These are phyloP conservation scores for Kryptopterus vitreolus DNA, from an alignment of 2,797 vertebrate species.

Conservation along the genomic window DNA sequence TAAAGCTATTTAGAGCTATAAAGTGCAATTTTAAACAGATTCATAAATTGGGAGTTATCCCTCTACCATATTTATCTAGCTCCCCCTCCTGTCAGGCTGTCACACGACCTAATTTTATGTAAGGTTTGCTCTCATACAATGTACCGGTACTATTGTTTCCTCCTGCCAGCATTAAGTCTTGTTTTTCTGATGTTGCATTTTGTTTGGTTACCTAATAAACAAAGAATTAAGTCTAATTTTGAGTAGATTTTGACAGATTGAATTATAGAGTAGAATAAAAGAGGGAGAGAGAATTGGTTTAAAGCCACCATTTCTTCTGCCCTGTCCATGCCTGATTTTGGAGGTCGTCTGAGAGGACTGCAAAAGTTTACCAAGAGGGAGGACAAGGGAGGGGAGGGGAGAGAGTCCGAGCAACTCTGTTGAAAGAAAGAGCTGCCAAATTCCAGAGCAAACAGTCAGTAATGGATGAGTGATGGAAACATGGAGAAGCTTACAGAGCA, in stretches of 20 bases:
- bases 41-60: neutral
- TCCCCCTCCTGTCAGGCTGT: neutral
- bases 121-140: neutral
- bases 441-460: conserved; percentile 54
- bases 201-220: neutral
- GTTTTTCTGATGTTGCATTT: neutral
- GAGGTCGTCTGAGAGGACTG: conserved; percentile 33
- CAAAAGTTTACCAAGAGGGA: conserved; percentile 40
- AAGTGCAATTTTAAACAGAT: neutral
- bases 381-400: conserved; percentile 20
- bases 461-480: conserved; percentile 35
- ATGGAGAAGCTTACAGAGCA: conserved; percentile 8
- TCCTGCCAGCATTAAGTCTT: neutral
- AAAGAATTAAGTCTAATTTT: neutral
- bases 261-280: neutral
- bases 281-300: neutral
- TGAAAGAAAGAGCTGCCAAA: conserved; percentile 60
- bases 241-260: neutral
- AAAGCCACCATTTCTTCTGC: neutral
- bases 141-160: neutral
- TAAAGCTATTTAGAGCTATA: neutral
- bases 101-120: neutral
- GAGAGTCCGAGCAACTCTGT: conserved; percentile 22
- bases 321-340: conserved; percentile 20
- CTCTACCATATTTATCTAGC: neutral